Percentiles rank a stretch among this genome's conserved stretches.
Conservation (phyloP, 2,797 vertebrate genomes). For the Sebastes glaucus region DNA sequence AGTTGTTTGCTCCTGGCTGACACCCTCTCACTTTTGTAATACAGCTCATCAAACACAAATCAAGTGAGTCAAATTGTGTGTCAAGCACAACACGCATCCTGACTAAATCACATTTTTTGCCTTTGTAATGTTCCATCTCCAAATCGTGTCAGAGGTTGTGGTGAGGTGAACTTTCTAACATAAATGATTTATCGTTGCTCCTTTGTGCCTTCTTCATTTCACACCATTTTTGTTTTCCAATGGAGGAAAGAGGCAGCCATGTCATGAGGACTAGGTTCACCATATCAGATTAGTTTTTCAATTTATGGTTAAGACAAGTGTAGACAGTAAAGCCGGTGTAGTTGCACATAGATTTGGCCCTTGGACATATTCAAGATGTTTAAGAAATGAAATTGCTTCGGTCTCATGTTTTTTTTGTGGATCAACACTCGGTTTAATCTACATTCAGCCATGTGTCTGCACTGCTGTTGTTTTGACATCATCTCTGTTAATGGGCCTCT, state of each 20-base stretch:
- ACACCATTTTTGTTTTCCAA: background rate
- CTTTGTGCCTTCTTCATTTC: conserved; percentile 5
- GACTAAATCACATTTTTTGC: conserved; percentile 38
- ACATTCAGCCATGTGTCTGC: background rate
- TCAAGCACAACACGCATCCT: conserved; percentile 19
- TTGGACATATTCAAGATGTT: background rate
- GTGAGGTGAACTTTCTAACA: conserved; percentile 10
- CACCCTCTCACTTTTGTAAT: conserved; percentile 40
- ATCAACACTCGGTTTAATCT: background rate
- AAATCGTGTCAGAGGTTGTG: conserved; percentile 5
- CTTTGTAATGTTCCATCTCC: conserved; percentile 15
- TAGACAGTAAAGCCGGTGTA: background rate
- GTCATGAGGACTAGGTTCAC: background rate
- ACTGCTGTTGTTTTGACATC: background rate
- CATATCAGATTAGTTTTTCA: background rate
- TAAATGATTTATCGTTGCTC: conserved; percentile 12
- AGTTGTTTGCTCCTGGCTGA: conserved; percentile 50
- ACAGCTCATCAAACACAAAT: conserved; percentile 47
- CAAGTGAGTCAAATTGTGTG: conserved; percentile 45
- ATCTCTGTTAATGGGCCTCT: background rate
- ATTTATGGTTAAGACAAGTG: background rate
- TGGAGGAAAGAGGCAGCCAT: background rate
- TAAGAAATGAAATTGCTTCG: background rate
- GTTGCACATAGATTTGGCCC: background rate
- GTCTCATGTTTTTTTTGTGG: background rate